Evolutionary conservation across 2,888 invertebrate species (phyloP).

Genomic region (Epistrophe grossulariae): DNA sequence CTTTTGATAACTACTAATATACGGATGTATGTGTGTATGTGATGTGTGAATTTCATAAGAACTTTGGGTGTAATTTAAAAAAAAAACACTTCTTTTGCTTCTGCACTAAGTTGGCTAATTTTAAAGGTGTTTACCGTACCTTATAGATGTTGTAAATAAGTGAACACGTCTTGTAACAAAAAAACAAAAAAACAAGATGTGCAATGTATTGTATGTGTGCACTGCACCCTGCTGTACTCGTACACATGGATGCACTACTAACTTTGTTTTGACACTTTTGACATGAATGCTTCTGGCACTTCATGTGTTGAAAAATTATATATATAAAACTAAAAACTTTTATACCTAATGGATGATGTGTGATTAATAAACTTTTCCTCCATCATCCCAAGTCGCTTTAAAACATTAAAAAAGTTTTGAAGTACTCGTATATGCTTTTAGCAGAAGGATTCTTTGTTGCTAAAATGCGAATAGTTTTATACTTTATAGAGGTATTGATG

Average conservation of each 20-base stretch:
- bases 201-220: background rate
- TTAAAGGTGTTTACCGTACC: background rate
- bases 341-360: slow-evolving; percentile 21
- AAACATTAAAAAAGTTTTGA: background rate
- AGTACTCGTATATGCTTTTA: background rate
- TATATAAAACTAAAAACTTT: slow-evolving; percentile 16
- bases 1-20: slow-evolving; percentile 8
- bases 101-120: slow-evolving; percentile 20
- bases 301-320: slow-evolving; percentile 13
- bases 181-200: background rate
- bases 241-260: slow-evolving; percentile 4
- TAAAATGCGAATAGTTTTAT: too few relatives aligned
- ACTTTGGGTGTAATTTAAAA: background rate
- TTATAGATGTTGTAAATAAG: slow-evolving; percentile 10
- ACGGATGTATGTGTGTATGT: background rate
- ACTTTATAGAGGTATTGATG: too few relatives aligned
- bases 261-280: slow-evolving; percentile 34
- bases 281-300: slow-evolving; percentile 30
- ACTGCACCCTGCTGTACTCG: background rate
- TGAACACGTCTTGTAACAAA: background rate
- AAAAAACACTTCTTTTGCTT: background rate
- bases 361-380: slow-evolving; percentile 29
- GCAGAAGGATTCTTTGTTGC: background rate
- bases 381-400: background rate
- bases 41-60: slow-evolving; percentile 21